These are phyloP conservation scores for Glossophaga mutica DNA, from an alignment of 2,797 vertebrate genomes.

Conservation along the genomic window DNA sequence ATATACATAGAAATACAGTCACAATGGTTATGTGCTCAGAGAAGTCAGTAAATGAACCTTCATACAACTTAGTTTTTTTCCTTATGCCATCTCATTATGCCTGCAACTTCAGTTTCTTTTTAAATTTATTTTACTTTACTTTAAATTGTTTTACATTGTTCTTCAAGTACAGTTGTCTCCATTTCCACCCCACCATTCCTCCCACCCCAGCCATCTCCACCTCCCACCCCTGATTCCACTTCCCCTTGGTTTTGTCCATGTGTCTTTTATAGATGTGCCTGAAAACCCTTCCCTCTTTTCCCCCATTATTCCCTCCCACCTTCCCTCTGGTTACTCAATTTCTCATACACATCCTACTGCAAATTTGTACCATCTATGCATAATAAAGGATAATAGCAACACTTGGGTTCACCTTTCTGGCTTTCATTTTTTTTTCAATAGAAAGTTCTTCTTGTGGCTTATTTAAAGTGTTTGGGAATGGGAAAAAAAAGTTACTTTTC, in stretches of 20 bases:
- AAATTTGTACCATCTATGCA: not conserved
- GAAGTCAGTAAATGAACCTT: not conserved
- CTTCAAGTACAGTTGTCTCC: no score
- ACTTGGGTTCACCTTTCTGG: not conserved
- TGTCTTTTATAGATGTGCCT: no score
- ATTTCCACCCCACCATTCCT: no score
- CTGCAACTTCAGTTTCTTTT: not conserved
- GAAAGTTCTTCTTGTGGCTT: not conserved
- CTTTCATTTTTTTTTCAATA: not conserved
- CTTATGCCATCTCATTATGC: not conserved
- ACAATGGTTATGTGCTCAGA: not conserved
- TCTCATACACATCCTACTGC: not conserved
- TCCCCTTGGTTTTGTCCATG: no score
- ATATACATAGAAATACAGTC: not conserved
- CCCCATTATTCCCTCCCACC: no score
- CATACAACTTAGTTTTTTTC: not conserved
- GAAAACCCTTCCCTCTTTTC: no score
- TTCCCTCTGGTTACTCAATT: not conserved
- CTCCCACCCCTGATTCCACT: no score
- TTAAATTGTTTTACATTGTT: no score
- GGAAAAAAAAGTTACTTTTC: not conserved
- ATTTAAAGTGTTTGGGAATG: not conserved
- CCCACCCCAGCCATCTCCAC: no score
- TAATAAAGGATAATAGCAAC: not conserved
- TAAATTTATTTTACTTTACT: no score